Evolutionary conservation across 1,140 invertebrate species (phyloP).

Genomic region (Cyclina sinensis): DNA sequence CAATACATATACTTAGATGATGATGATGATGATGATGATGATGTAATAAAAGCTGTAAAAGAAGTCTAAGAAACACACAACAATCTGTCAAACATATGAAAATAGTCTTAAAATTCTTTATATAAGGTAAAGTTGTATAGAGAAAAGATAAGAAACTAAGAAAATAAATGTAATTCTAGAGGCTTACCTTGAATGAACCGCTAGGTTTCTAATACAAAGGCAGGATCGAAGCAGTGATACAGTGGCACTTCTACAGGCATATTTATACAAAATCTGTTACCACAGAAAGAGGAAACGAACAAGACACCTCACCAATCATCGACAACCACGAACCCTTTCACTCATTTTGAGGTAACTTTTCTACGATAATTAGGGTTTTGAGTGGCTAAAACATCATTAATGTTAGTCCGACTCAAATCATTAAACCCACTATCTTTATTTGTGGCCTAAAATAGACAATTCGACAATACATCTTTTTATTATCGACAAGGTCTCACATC

Average conservation of each 20-base stretch:
- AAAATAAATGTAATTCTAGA: too few relatives aligned
- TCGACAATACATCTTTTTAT: too few relatives aligned
- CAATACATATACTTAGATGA: too few relatives aligned
- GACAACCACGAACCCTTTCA: not conserved
- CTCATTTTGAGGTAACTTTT: not conserved
- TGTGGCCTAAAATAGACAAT: not conserved
- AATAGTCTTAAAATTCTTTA: too few relatives aligned
- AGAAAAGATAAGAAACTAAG: too few relatives aligned
- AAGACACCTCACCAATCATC: not conserved
- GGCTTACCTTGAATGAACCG: too few relatives aligned
- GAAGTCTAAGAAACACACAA: too few relatives aligned
- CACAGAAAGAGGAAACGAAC: not conserved
- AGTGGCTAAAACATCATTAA: not conserved
- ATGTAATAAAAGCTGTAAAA: too few relatives aligned
- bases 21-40: too few relatives aligned
- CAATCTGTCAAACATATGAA: too few relatives aligned
- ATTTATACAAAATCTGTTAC: constrained; percentile 10
- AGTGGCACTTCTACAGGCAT: not conserved
- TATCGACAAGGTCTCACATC: too few relatives aligned
- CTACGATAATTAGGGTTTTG: not conserved
- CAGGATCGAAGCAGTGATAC: not conserved
- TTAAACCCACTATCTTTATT: not conserved
- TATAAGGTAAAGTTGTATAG: too few relatives aligned
- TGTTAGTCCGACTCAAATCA: not conserved
- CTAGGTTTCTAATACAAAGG: not conserved